Evolutionary conservation across 2,888 invertebrate species (phyloP), one percentile per base, ranked within the genome.

Genomic region (Drosophila seclusa): DNA sequence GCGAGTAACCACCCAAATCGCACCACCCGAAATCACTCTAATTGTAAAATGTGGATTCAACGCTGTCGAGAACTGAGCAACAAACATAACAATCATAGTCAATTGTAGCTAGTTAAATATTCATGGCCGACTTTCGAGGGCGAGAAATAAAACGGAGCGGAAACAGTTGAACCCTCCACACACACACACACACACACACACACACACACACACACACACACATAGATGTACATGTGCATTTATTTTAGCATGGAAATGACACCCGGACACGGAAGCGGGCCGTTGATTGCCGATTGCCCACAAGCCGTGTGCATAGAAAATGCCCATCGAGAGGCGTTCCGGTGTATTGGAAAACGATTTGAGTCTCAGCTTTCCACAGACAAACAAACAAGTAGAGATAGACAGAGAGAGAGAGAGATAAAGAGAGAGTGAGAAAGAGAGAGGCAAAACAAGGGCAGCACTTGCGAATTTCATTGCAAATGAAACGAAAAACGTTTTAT

Each of bases 401-500:
- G 8, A 38, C 3, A n/a, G 16, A 61, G 29, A 18, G 36, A 52
- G n/a, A 34, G 36, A 59, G 42, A 40, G 45, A 31, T 36, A 21
- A 4, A 34, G 53, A 52, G 2, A 48, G 8, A 66, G 13, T 45
- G 50, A 31, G 31, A 31, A 0, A 64, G 21, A 24, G 38, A 40
- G 38, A 40, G 38, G 63, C 67, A 69, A 81, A 82, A 78, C 85
- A 85, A 81, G 76, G 80, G 62, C 73, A 64, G 75, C 80, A 85
- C 76, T 86, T 86, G 82, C 84, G 82, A 87, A 88, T 86, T 86
- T 87, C 85, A 89, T 87, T 86, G 86, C 82, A 84, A 89, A 89
- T 86, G 89, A 86, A 86, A 86, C 85, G 85, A 89, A 89, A 89
- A 85, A 75, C 89, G 89, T 80, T 86, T 86, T 89, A 86, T 86